These are phyloP conservation scores for Desmophyllum pertusum DNA, from an alignment of 92 coral and sea anemone genomes.

Conservation along the genomic window DNA sequence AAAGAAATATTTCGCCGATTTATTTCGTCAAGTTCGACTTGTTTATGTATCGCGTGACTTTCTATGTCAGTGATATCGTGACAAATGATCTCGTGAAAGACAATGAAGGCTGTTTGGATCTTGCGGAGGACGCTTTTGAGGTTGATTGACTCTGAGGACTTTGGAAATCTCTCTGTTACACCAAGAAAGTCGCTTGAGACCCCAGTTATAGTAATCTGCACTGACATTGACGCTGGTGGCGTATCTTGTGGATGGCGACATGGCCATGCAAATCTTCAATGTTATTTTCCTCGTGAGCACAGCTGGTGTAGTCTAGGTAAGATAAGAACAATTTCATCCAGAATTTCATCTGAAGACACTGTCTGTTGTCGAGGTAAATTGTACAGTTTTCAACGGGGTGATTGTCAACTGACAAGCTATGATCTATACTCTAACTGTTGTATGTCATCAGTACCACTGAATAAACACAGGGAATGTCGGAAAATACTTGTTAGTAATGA, in stretches of 20 bases:
- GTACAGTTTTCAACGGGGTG: neutral
- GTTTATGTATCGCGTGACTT: too few relatives aligned
- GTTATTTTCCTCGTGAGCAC: neutral
- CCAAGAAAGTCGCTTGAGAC: neutral
- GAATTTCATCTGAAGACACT: neutral
- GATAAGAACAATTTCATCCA: too few relatives aligned
- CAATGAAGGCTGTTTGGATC: too few relatives aligned
- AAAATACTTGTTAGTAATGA: neutral
- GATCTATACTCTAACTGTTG: neutral
- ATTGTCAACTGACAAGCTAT: neutral
- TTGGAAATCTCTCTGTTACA: too few relatives aligned
- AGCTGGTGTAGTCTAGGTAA: neutral
- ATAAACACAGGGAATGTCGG: neutral
- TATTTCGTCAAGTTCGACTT: too few relatives aligned
- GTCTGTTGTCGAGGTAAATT: neutral
- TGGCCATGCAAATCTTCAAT: too few relatives aligned
- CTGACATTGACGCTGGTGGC: neutral
- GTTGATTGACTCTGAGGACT: too few relatives aligned
- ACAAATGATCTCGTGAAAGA: too few relatives aligned
- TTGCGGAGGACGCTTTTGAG: too few relatives aligned
- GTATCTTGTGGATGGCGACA: too few relatives aligned
- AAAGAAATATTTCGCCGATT: neutral
- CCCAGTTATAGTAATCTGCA: neutral
- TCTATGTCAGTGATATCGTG: too few relatives aligned
- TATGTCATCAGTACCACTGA: neutral